A percentile compares a stretch with the other conserved stretches of the same genome.
Evolutionary conservation across 2,888 invertebrate genomes (phyloP).

Genomic region (Caradrina kadenii): DNA sequence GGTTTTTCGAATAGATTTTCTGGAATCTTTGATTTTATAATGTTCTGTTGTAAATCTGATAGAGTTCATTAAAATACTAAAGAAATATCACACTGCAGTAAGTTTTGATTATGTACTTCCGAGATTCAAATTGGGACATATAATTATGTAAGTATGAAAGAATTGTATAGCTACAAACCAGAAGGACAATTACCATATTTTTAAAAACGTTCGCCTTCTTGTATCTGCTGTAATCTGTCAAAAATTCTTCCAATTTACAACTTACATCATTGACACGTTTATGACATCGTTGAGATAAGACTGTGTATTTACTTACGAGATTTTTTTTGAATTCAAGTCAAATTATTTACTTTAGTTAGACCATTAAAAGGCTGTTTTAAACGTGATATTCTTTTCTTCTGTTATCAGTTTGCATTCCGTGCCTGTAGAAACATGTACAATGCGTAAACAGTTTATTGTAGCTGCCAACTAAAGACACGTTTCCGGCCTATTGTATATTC

Average conservation of each 20-base stretch:
- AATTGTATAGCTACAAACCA: too few relatives aligned
- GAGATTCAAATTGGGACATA: too few relatives aligned
- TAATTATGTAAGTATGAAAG: too few relatives aligned
- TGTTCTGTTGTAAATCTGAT: not conserved
- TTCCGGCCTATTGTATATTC: constrained; percentile 22
- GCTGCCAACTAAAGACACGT: not conserved
- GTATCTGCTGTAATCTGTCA: too few relatives aligned
- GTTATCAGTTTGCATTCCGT: not conserved
- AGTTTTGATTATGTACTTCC: not conserved
- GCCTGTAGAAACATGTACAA: not conserved
- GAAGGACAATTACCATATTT: too few relatives aligned
- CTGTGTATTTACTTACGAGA: not conserved
- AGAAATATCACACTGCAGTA: not conserved
- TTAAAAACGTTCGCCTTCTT: too few relatives aligned
- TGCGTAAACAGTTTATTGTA: not conserved
- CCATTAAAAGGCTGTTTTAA: too few relatives aligned
- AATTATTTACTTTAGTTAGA: too few relatives aligned
- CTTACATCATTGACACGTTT: too few relatives aligned
- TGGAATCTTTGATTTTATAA: not conserved
- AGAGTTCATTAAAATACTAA: not conserved
- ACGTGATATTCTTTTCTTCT: too few relatives aligned
- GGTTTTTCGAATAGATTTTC: constrained; percentile 1
- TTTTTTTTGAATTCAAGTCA: not conserved
- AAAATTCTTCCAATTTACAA: too few relatives aligned
- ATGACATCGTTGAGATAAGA: too few relatives aligned